These are phyloP conservation scores for Agrilus planipennis DNA, from an alignment of 1,140 invertebrate species.

Conservation along the genomic window DNA sequence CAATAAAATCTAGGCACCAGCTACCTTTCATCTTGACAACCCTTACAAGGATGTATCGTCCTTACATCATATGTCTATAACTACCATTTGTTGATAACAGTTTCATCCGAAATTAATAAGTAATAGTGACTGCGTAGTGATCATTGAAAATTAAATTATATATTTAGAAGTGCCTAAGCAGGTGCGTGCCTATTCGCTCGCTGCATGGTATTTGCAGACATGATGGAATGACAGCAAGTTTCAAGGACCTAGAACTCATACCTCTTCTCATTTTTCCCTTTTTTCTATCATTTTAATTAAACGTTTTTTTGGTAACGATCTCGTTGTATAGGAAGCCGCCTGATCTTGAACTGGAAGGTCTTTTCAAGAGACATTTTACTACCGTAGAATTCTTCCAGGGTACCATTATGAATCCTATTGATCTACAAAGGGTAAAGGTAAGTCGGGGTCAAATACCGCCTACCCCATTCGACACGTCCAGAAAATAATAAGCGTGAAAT, in stretches of 20 bases:
- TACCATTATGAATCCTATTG: slow-evolving; percentile 99
- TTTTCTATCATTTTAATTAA: slow-evolving; percentile 1
- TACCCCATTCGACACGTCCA: no score
- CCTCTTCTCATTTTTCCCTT: slow-evolving; percentile 4
- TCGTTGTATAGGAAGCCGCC: slow-evolving; percentile 69
- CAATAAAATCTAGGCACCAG: no score
- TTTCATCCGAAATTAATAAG: no score
- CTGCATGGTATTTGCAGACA: slow-evolving; percentile 12
- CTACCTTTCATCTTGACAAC: no score
- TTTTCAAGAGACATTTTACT: slow-evolving; percentile 99
- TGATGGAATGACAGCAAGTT: no score
- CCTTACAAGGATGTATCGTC: no score
- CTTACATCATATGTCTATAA: no score
- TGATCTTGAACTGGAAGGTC: slow-evolving; percentile 96
- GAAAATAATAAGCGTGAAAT: not conserved
- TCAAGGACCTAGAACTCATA: not conserved
- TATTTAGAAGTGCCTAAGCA: no score
- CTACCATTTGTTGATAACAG: no score
- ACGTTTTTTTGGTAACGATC: slow-evolving; percentile 23
- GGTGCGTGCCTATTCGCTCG: no score
- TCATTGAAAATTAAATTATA: no score
- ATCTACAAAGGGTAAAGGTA: slow-evolving; percentile 98
- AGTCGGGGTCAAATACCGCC: slow-evolving; percentile 39
- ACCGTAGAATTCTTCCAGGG: slow-evolving; percentile 99
- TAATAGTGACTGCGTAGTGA: no score